Evolutionary conservation across 1,140 invertebrate species (phyloP).

Genomic region (Brachionus paranguensis): DNA sequence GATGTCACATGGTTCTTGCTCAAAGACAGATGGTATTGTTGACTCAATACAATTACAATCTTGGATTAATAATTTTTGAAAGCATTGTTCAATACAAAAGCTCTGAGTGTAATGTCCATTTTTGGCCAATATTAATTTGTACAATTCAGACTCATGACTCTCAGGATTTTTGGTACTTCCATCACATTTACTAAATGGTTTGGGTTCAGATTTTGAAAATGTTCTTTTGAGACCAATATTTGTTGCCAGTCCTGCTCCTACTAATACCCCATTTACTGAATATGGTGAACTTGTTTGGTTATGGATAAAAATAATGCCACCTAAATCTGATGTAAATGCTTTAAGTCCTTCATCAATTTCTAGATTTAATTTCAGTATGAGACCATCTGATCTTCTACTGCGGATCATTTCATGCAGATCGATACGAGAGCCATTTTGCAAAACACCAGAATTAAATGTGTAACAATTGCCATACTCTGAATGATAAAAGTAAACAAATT

Average conservation of each 20-base stretch:
- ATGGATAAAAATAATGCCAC: neutral
- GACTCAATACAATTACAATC: neutral
- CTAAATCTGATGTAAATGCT: neutral
- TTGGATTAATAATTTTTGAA: neutral
- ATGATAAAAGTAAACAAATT: neutral
- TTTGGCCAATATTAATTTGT: neutral
- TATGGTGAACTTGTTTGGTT: neutral
- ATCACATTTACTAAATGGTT: conserved; percentile 7
- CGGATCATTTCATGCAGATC: neutral
- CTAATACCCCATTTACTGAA: neutral
- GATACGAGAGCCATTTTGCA: neutral
- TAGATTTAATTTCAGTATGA: neutral
- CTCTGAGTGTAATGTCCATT: neutral
- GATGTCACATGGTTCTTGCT: neutral
- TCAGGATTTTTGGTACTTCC: neutral
- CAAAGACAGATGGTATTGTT: neutral
- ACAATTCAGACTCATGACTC: neutral
- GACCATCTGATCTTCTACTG: neutral
- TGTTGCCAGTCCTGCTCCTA: neutral
- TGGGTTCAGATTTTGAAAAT: neutral
- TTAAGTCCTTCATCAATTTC: neutral
- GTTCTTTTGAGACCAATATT: neutral
- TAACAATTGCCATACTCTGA: neutral
- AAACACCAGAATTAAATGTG: neutral
- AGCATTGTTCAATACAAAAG: neutral